Percentiles rank a stretch among this genome's conserved stretches.
phyloP scores from a whole-genome alignment of 2,797 vertebrate species.

The Myotis planiceps region DNA sequence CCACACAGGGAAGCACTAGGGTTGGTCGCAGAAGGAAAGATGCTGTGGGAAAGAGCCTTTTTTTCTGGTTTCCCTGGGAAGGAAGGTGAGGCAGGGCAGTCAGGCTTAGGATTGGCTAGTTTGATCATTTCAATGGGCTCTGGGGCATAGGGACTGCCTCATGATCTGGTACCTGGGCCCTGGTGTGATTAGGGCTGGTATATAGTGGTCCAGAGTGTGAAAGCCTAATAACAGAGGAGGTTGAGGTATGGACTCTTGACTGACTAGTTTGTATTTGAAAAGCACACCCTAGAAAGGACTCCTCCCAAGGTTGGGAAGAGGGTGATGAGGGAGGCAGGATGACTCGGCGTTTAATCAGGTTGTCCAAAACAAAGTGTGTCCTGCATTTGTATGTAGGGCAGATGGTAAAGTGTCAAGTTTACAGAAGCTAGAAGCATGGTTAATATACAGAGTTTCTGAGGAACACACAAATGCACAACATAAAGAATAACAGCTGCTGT shows the following conservation, averaged over 20 bases:
- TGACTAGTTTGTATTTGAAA: neutral
- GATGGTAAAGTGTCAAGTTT: neutral
- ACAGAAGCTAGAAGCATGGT: neutral
- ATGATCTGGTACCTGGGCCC: neutral
- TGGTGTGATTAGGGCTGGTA: neutral
- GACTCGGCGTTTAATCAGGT: accelerated
- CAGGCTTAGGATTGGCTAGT: neutral
- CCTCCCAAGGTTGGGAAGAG: neutral
- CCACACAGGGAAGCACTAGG: too few relatives aligned
- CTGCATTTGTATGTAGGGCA: neutral
- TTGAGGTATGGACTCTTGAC: neutral
- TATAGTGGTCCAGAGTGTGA: accelerated
- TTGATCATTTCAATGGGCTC: neutral
- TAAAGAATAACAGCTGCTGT: neutral
- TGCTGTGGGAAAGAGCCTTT: neutral
- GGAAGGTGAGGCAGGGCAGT: neutral
- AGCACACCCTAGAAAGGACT: neutral
- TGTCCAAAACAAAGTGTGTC: neutral
- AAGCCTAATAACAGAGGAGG: neutral
- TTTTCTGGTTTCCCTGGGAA: neutral
- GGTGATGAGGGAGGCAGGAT: neutral
- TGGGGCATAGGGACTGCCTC: accelerated
- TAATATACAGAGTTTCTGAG: neutral
- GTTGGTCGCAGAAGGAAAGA: neutral
- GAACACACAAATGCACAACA: neutral